A percentile compares a stretch with the other conserved stretches of the same genome.
Conservation (phyloP, 2,888 invertebrate species). For the Bugulina stolonifera region DNA sequence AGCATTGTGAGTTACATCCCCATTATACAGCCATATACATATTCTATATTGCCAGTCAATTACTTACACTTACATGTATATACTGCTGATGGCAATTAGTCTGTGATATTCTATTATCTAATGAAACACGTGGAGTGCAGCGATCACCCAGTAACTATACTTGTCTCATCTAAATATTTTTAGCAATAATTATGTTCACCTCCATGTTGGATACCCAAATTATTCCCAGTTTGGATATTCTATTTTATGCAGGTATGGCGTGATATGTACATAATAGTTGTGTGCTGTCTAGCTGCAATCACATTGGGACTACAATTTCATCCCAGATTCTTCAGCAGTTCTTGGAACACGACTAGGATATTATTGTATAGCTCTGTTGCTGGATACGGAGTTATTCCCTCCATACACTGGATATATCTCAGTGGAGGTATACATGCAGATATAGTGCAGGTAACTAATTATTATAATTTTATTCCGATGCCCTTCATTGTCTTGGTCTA, state of each 20-base stretch:
- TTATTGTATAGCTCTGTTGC: constrained; percentile 42
- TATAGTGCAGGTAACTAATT: constrained; percentile 66
- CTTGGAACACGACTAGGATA: constrained; percentile 58
- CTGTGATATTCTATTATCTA: too few relatives aligned
- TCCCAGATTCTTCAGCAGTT: constrained; percentile 50
- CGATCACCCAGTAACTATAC: too few relatives aligned
- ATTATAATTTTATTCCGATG: neutral
- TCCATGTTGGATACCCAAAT: too few relatives aligned
- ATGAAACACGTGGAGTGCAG: too few relatives aligned
- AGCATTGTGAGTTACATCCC: neutral
- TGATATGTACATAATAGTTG: constrained; percentile 74
- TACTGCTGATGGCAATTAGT: too few relatives aligned
- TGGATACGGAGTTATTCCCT: constrained; percentile 72
- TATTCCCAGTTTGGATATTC: too few relatives aligned
- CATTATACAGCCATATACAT: too few relatives aligned
- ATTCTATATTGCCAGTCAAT: too few relatives aligned
- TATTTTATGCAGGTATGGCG: constrained; percentile 61
- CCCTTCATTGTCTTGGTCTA: too few relatives aligned
- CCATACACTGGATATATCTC: constrained; percentile 80
- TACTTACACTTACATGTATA: too few relatives aligned
- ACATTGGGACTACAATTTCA: constrained; percentile 73
- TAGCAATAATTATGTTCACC: too few relatives aligned
- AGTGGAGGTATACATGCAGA: constrained; percentile 82
- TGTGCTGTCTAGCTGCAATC: constrained; percentile 71
- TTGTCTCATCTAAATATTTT: too few relatives aligned